Conservation (phyloP, 2,888 invertebrate genomes). For the Ommatoiulus sabulosus region DNA sequence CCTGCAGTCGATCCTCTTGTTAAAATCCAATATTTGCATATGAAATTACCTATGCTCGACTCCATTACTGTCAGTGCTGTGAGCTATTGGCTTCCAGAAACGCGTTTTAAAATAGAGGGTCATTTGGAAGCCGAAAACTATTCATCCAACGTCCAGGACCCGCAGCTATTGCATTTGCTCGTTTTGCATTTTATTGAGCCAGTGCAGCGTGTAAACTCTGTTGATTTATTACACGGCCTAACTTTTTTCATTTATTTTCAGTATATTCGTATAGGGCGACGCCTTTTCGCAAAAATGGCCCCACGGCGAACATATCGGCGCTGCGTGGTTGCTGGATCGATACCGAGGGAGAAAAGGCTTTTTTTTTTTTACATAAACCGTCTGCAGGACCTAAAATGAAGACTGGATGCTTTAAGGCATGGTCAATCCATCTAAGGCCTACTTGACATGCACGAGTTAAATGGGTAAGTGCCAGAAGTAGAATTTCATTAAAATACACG, state of each 20-base stretch:
- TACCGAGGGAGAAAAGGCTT: neutral
- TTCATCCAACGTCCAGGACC: slow-evolving; percentile 31
- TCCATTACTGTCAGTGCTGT: slow-evolving; percentile 28
- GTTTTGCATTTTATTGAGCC: slow-evolving; percentile 43
- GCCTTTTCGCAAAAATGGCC: slow-evolving; percentile 24
- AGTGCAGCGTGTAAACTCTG: slow-evolving; percentile 43
- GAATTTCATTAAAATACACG: neutral
- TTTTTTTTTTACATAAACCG: neutral
- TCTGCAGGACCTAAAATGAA: neutral
- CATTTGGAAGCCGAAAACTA: slow-evolving; percentile 18
- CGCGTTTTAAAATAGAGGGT: neutral
- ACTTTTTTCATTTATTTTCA: slow-evolving; percentile 43
- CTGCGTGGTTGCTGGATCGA: slow-evolving; percentile 17
- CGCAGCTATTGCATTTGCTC: neutral
- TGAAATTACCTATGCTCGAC: slow-evolving; percentile 32
- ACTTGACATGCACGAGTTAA: slow-evolving; percentile 22
- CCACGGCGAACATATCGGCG: neutral
- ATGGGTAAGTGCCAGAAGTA: neutral
- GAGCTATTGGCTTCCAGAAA: neutral
- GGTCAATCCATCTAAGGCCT: neutral
- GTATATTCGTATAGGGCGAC: neutral
- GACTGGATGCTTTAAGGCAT: neutral
- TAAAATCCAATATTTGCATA: slow-evolving; percentile 40
- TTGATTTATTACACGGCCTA: slow-evolving; percentile 17
- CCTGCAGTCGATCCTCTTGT: neutral